Conservation (phyloP, 2,888 invertebrate genomes). For the Eupithecia tripunctaria region DNA sequence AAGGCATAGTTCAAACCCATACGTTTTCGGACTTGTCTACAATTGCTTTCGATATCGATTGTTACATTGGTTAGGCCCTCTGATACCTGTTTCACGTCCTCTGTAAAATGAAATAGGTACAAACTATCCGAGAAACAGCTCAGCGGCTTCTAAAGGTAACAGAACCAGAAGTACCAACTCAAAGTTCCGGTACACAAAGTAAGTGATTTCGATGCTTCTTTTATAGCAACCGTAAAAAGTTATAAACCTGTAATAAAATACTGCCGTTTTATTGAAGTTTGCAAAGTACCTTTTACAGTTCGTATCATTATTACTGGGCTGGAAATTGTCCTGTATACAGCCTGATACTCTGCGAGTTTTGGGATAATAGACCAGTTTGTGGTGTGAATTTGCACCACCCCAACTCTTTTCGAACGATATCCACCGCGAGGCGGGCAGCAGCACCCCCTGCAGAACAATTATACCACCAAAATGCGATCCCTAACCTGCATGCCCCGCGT, state of each 20-base stretch:
- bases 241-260: conserved; percentile 22
- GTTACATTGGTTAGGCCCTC: no score
- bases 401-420: no score
- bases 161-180: conserved; percentile 18
- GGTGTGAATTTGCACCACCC: no score
- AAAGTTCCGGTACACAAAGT: conserved; percentile 24
- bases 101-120: background rate
- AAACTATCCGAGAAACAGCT: background rate
- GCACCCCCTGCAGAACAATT: no score
- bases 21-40: no score
- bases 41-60: no score
- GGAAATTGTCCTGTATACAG: background rate
- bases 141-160: background rate
- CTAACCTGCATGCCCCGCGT: no score
- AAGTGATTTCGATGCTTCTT: conserved; percentile 38
- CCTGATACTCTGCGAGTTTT: background rate
- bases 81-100: background rate
- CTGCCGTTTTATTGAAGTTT: conserved; percentile 11
- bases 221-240: conserved; percentile 37
- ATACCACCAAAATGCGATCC: no score
- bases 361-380: background rate
- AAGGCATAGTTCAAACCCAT: no score
- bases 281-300: background rate
- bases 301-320: conserved; percentile 2
- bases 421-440: no score